Evolutionary conservation across 1,140 invertebrate species (phyloP).

Genomic region (Trichogramma pretiosum): DNA sequence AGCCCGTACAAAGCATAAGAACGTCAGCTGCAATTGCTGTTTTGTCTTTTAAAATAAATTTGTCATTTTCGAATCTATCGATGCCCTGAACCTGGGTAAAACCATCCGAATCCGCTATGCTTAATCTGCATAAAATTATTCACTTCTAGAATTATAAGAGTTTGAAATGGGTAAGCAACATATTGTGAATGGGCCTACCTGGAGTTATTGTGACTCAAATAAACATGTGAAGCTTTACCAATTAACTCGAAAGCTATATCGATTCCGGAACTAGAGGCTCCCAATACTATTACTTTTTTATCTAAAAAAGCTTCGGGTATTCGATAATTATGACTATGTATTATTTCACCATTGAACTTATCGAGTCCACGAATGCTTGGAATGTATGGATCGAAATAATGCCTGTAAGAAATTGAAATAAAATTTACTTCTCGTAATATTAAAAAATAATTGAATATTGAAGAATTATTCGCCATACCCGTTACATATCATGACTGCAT

Average conservation of each 20-base stretch:
- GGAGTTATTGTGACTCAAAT: constrained; percentile 35
- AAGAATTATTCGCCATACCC: constrained; percentile 40
- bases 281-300: constrained; percentile 57
- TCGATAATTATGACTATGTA: constrained; percentile 65
- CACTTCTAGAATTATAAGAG: neutral
- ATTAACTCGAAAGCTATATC: constrained; percentile 58
- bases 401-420: constrained; percentile 35
- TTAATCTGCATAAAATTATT: constrained; percentile 16
- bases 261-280: constrained; percentile 57
- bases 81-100: constrained; percentile 28
- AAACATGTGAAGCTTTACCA: constrained; percentile 41
- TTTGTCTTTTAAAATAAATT: constrained; percentile 25
- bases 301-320: constrained; percentile 46
- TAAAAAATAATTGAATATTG: neutral
- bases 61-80: constrained; percentile 22
- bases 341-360: constrained; percentile 50
- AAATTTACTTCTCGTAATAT: neutral
- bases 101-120: too few species aligned
- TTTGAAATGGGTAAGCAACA: neutral
- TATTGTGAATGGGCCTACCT: too few species aligned
- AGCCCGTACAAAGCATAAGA: constrained; percentile 48
- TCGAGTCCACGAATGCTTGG: constrained; percentile 50
- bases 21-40: constrained; percentile 18
- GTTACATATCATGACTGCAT: constrained; percentile 58
- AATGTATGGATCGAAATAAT: constrained; percentile 55